Percentiles rank a stretch among this genome's conserved stretches.
Conservation (phyloP, 2,888 invertebrate genomes). For the Hypercompe scribonia region DNA sequence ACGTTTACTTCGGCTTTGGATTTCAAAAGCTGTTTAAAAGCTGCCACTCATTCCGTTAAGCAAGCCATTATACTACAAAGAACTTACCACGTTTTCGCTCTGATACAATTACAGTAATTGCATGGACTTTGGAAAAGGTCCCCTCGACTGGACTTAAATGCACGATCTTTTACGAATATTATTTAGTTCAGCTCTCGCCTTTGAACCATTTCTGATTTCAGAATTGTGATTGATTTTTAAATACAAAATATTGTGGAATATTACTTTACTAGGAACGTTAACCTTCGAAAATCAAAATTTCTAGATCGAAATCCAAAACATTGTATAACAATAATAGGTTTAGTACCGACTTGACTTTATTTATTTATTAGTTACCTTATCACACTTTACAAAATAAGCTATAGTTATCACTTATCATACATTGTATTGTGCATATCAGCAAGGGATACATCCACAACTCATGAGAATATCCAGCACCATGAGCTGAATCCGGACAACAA, state of each 20-base stretch:
- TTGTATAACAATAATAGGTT: neutral
- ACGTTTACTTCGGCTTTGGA: neutral
- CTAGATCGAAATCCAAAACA: neutral
- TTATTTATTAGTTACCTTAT: neutral
- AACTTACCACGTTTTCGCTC: constrained; percentile 2
- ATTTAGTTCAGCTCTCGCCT: constrained; percentile 10
- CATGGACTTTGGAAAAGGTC: constrained; percentile 4
- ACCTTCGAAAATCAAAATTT: neutral
- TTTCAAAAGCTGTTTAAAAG: neutral
- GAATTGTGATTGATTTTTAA: constrained; percentile 8
- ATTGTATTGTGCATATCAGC: constrained; percentile 37
- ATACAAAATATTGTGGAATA: neutral
- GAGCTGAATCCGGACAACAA: constrained; percentile 54
- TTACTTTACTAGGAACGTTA: too few species aligned
- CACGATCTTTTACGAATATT: constrained; percentile 15
- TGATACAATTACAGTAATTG: constrained; percentile 15
- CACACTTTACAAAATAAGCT: neutral
- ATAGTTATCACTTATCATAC: neutral
- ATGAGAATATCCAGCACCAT: constrained; percentile 42
- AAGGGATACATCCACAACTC: constrained; percentile 40
- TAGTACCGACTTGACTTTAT: too few species aligned
- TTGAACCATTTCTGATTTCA: constrained; percentile 10
- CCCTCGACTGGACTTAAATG: constrained; percentile 12
- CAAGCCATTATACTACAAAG: constrained; percentile 1
- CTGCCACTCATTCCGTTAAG: constrained; percentile 2